A percentile compares a stretch with the other conserved stretches of the same genome.
Conservation (phyloP, 2,888 invertebrate genomes). For the Elegia similella region DNA sequence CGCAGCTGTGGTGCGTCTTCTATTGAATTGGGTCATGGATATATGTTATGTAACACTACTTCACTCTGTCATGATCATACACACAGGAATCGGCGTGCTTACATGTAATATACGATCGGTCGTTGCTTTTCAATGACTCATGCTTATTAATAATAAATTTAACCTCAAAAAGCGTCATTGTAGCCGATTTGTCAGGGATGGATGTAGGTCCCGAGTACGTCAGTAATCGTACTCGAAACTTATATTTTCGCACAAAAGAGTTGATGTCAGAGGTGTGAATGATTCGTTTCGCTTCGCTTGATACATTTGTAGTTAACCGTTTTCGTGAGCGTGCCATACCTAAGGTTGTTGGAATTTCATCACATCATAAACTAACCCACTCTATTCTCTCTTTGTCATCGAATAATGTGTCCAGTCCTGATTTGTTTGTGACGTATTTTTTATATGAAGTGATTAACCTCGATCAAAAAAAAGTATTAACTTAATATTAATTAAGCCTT, state of each 20-base stretch:
- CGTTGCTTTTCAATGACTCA: conserved; percentile 24
- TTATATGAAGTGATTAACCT: not conserved
- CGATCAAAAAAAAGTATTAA: not conserved
- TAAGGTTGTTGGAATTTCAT: conserved; percentile 34
- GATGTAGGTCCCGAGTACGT: conserved; percentile 21
- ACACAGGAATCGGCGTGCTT: conserved; percentile 44
- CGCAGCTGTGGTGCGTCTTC: not conserved
- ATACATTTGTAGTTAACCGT: conserved; percentile 58
- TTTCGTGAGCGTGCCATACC: conserved; percentile 73
- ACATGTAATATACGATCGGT: conserved; percentile 22
- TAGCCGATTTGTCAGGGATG: conserved; percentile 26
- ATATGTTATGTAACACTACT: not conserved
- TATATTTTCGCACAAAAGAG: conserved; percentile 18
- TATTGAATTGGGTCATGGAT: not conserved
- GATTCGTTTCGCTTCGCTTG: conserved; percentile 55
- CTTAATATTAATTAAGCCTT: not conserved
- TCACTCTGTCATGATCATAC: conserved; percentile 8
- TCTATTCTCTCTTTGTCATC: not conserved
- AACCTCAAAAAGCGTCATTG: conserved; percentile 23
- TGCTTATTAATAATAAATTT: conserved; percentile 23
- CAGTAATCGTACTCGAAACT: conserved; percentile 1
- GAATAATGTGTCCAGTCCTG: not conserved
- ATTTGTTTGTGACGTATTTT: conserved; percentile 3
- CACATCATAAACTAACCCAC: not conserved
- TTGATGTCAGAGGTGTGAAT: conserved; percentile 44